Base-by-base conservation (phyloP, 1,140 invertebrate genomes). In the Thaumatotibia leucotreta region DNA sequence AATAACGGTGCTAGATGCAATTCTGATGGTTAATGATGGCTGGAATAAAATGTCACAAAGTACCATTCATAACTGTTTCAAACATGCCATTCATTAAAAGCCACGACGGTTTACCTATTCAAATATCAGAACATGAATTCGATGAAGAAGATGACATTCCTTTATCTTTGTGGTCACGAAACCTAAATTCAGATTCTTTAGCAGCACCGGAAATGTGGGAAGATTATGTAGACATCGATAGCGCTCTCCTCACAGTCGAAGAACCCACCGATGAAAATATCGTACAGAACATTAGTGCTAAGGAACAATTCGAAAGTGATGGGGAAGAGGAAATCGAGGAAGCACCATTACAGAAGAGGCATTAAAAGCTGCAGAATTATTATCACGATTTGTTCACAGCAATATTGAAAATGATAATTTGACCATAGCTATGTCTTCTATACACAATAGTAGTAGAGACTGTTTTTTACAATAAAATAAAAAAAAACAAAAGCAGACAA, bases 281-380 rank as follows among this genome's bases (percentile, higher is more conserved):
- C 61, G 67, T 70, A 61, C 62, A 73, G 65, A 68, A 73, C 61
- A 70, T 73, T 52, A 71, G 35, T 63, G 69, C 67, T 67, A 72
- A 74, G 61, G 66, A 75, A 63, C 71, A 70, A 69, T 50, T 66
- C 58, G 61, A 72, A 69, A 72, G 67, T 72, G 72, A 71, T 74
- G 69, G 69, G 45, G 70, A 75, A 75, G 72, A 75, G 50, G 73
- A 75, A 72, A 70, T 72, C 72, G 69, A 79, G 72, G 72, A 72
- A 79, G 69, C 66, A 74, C 76, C 69, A 79, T 76, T 74, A 72
- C 74, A 72, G 66, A 74, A 73, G 64, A 71, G 68, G 71, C 66
- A 75, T 73, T 72, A 72, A 72, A 67, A 64, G 62, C 66, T 72
- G 64, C 70, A 68, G 66, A 71, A 71, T 73, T 67, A 71, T 71